A percentile compares a stretch with the other conserved stretches of the same genome.
These are phyloP conservation scores for Lates calcarifer DNA, from an alignment of 2,113 vertebrate genomes.

Conservation along the genomic window DNA sequence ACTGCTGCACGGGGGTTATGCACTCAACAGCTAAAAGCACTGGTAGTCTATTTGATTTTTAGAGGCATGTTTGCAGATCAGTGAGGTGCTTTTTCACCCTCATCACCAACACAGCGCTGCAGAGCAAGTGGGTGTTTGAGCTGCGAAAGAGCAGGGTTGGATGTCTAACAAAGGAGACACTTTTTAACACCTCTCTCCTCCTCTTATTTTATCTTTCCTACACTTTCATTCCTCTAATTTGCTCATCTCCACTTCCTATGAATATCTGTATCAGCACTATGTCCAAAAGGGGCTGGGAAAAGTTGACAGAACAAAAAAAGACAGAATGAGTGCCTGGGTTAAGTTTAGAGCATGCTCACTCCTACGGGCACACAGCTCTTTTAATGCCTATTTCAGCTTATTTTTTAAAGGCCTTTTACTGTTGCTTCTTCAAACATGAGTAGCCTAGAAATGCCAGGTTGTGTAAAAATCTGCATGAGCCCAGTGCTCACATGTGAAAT, in stretches of 20 bases:
- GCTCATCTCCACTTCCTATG: neutral
- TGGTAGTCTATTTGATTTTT: constrained; percentile 51
- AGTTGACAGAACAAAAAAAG: constrained; percentile 20
- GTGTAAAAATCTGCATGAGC: constrained; percentile 21
- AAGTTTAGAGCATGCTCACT: neutral
- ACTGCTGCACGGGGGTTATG: constrained; percentile 31
- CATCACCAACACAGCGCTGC: constrained; percentile 43
- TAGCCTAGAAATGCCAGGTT: constrained; percentile 33
- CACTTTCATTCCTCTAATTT: constrained; percentile 22
- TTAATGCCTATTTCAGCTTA: neutral
- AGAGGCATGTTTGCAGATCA: constrained; percentile 36
- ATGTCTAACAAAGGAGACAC: constrained; percentile 39
- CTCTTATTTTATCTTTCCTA: constrained; percentile 1
- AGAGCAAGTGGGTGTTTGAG: constrained; percentile 63
- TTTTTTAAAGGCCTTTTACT: constrained; percentile 1
- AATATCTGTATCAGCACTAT: neutral
- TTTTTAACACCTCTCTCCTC: constrained; percentile 23
- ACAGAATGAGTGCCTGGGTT: constrained; percentile 10
- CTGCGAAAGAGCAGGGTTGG: constrained; percentile 25
- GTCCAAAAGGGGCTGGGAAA: constrained; percentile 3
- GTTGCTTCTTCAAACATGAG: neutral
- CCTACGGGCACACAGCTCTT: constrained; percentile 4
- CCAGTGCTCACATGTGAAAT: neutral
- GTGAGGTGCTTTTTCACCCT: constrained; percentile 14
- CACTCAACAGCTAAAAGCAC: constrained; percentile 43